Conservation (phyloP, 2,888 invertebrate genomes). For the Tetrapedia diversipes region DNA sequence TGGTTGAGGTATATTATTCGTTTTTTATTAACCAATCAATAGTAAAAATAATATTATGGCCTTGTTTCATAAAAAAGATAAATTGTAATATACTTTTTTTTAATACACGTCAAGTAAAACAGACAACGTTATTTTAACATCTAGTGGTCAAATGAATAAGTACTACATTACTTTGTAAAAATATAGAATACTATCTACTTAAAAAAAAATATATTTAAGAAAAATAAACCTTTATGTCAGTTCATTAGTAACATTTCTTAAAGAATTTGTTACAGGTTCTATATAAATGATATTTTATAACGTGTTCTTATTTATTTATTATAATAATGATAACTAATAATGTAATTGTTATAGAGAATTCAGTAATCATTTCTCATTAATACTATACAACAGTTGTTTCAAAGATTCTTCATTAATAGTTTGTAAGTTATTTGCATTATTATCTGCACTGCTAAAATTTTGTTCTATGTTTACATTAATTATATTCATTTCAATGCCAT, state of each 20-base stretch:
- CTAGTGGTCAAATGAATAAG: not conserved
- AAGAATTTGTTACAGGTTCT: constrained; percentile 1
- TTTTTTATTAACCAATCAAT: constrained; percentile 32
- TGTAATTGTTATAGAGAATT: constrained; percentile 3
- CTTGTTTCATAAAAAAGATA: constrained; percentile 12
- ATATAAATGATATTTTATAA: constrained; percentile 3
- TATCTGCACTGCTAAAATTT: constrained; percentile 59
- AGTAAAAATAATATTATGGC: constrained; percentile 11
- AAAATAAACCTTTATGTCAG: not conserved
- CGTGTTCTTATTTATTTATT: constrained; percentile 35
- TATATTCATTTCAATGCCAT: constrained; percentile 53
- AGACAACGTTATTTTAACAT: not conserved
- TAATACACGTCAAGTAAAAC: constrained; percentile 1
- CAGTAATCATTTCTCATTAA: constrained; percentile 68
- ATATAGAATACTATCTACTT: constrained; percentile 10
- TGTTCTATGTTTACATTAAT: constrained; percentile 63
- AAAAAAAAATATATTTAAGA: not conserved
- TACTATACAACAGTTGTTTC: constrained; percentile 83
- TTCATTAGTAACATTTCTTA: not conserved
- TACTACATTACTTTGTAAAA: constrained; percentile 6
- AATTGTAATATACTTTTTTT: not conserved
- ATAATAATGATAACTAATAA: constrained; percentile 12
- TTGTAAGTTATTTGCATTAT: constrained; percentile 74
- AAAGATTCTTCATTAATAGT: constrained; percentile 84
- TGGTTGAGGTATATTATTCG: constrained; percentile 36